phyloP scores from a whole-genome alignment of 1,140 invertebrate genomes.

The Sitodiplosis mosellana region DNA sequence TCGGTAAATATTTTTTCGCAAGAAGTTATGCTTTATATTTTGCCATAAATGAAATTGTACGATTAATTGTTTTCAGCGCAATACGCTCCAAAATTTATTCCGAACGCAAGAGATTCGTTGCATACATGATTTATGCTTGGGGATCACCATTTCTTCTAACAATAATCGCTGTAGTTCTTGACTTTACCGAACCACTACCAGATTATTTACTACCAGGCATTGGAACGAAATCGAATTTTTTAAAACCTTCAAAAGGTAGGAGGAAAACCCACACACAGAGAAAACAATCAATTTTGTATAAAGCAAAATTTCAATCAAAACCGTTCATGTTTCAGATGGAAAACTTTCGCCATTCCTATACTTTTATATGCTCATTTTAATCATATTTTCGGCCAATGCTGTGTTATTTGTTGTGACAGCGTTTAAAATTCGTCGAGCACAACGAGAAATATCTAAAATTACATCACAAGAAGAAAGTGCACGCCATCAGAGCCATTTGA shows the following conservation, averaged over 20 bases:
- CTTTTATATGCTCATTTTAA: slow-evolving; percentile 54
- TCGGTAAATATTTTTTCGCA: slow-evolving; percentile 27
- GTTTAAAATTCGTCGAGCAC: slow-evolving; percentile 39
- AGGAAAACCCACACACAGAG: too few relatives aligned
- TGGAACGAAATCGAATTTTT: slow-evolving; percentile 18
- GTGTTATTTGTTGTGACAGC: slow-evolving; percentile 53
- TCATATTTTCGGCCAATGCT: slow-evolving; percentile 49
- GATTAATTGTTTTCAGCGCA: slow-evolving; percentile 16
- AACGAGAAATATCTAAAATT: slow-evolving; percentile 35
- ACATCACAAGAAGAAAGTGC: slow-evolving; percentile 38
- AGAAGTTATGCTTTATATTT: neutral
- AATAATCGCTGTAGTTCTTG: slow-evolving; percentile 26
- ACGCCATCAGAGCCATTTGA: slow-evolving; percentile 19
- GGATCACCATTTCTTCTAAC: slow-evolving; percentile 33
- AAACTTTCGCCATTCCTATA: slow-evolving; percentile 39
- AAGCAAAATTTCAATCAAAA: too few relatives aligned
- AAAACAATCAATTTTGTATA: too few relatives aligned
- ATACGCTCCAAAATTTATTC: slow-evolving; percentile 26
- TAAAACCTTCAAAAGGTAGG: neutral
- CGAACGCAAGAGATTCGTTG: slow-evolving; percentile 35
- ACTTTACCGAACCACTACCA: slow-evolving; percentile 26
- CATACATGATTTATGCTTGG: slow-evolving; percentile 55
- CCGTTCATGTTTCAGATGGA: slow-evolving; percentile 35
- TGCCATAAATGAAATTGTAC: slow-evolving; percentile 4
- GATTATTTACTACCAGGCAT: slow-evolving; percentile 28